Conservation (phyloP, 2,888 invertebrate genomes). For the Pediacus dermestoides region DNA sequence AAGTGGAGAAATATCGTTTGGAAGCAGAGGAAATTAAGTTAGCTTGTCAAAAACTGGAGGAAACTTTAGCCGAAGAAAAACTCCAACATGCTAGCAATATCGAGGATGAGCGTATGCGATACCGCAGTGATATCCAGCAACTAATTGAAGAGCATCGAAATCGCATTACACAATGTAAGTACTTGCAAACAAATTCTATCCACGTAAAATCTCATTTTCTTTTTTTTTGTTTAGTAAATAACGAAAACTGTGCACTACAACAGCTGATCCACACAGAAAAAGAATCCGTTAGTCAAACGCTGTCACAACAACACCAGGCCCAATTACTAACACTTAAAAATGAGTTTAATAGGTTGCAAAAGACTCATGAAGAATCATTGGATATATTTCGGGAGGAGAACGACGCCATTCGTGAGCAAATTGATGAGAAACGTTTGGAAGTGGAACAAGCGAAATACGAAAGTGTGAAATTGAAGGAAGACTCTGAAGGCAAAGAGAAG, state of each 20-base stretch:
- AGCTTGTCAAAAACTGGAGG: slow-evolving; percentile 48
- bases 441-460: slow-evolving; percentile 35
- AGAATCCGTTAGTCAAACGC: slow-evolving; percentile 30
- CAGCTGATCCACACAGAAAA: slow-evolving; percentile 37
- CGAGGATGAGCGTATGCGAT: slow-evolving; percentile 43
- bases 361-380: slow-evolving; percentile 43
- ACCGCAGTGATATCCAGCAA: slow-evolving; percentile 38
- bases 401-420: slow-evolving; percentile 46
- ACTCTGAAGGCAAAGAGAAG: slow-evolving; percentile 41
- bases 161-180: slow-evolving; percentile 43
- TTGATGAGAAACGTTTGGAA: slow-evolving; percentile 42
- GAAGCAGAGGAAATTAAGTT: slow-evolving; percentile 50
- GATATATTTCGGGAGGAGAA: slow-evolving; percentile 48
- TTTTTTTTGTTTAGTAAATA: slow-evolving; percentile 43
- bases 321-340: slow-evolving; percentile 38
- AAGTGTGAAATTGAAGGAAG: slow-evolving; percentile 39
- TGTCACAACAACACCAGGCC: slow-evolving; percentile 38
- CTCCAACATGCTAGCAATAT: slow-evolving; percentile 42
- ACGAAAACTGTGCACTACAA: slow-evolving; percentile 40
- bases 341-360: slow-evolving; percentile 44
- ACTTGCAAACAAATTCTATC: background rate
- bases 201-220: slow-evolving; percentile 9
- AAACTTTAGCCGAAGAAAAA: slow-evolving; percentile 47
- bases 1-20: slow-evolving; percentile 51
- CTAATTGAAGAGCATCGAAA: slow-evolving; percentile 38